These are phyloP conservation scores for Dryobota labecula DNA, from an alignment of 2,888 invertebrate species.

Conservation along the genomic window DNA sequence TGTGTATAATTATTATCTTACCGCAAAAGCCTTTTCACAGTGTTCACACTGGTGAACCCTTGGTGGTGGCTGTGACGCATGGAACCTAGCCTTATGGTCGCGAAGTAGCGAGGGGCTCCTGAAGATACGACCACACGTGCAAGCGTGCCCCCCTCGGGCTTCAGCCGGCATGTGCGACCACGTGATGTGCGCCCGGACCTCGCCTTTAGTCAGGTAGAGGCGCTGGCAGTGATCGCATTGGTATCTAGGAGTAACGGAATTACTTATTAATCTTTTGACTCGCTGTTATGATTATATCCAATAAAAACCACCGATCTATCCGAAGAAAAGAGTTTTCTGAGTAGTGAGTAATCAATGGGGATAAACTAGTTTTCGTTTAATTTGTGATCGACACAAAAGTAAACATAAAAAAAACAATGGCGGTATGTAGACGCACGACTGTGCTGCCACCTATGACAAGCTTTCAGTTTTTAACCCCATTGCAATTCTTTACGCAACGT, in stretches of 20 bases:
- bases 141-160: slow-evolving; percentile 68
- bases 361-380: too few relatives aligned
- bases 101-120: slow-evolving; percentile 71
- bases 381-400: too few relatives aligned
- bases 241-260: slow-evolving; percentile 62
- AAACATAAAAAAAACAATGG: too few relatives aligned
- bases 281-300: neutral
- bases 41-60: slow-evolving; percentile 66
- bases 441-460: too few relatives aligned
- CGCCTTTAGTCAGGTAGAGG: slow-evolving; percentile 75
- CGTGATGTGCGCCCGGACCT: slow-evolving; percentile 76
- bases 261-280: neutral
- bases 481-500: too few relatives aligned
- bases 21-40: slow-evolving; percentile 74
- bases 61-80: slow-evolving; percentile 55
- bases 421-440: too few relatives aligned
- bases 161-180: slow-evolving; percentile 73
- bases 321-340: too few relatives aligned
- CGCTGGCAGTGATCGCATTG: slow-evolving; percentile 77
- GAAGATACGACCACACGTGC: slow-evolving; percentile 75
- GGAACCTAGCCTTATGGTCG: slow-evolving; percentile 67
- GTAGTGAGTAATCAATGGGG: too few relatives aligned
- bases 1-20: slow-evolving; percentile 41
- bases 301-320: too few relatives aligned
- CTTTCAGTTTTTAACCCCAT: too few relatives aligned